Evolutionary conservation across 2,888 invertebrate genomes (phyloP).

Genomic region (Dryomyza anilis): DNA sequence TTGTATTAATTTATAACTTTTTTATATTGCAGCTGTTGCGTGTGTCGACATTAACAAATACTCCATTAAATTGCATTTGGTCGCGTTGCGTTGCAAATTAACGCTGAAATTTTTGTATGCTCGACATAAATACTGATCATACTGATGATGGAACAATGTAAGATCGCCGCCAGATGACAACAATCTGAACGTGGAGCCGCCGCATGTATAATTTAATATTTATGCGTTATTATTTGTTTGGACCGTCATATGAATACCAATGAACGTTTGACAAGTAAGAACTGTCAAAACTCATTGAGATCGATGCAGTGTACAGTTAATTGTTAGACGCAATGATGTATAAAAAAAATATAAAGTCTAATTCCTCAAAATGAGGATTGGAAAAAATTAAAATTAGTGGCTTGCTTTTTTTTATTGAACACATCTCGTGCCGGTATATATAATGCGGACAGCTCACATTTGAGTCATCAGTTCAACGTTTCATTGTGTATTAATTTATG

Average conservation of each 20-base stretch:
- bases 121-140: conserved; percentile 13
- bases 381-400: no score
- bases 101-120: conserved; percentile 18
- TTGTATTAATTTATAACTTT: not conserved
- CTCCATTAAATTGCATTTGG: conserved; percentile 9
- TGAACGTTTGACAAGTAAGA: not conserved
- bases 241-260: not conserved
- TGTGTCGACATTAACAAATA: not conserved
- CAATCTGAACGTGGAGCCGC: not conserved
- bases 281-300: conserved; percentile 9
- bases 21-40: not conserved
- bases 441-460: no score
- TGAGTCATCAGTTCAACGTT: not conserved
- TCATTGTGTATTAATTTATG: conserved; percentile 5
- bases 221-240: conserved; percentile 24
- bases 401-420: no score
- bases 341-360: conserved; percentile 4
- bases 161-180: conserved; percentile 10
- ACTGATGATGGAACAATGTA: conserved; percentile 15
- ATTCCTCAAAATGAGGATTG: not conserved
- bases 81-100: conserved; percentile 14
- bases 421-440: no score
- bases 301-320: conserved; percentile 13
- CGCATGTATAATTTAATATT: conserved; percentile 19
- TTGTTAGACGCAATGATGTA: not conserved